Percentiles rank a stretch among this genome's conserved stretches.
Evolutionary conservation across 2,888 invertebrate genomes (phyloP).

Genomic region (Chromoteleia sp.): DNA sequence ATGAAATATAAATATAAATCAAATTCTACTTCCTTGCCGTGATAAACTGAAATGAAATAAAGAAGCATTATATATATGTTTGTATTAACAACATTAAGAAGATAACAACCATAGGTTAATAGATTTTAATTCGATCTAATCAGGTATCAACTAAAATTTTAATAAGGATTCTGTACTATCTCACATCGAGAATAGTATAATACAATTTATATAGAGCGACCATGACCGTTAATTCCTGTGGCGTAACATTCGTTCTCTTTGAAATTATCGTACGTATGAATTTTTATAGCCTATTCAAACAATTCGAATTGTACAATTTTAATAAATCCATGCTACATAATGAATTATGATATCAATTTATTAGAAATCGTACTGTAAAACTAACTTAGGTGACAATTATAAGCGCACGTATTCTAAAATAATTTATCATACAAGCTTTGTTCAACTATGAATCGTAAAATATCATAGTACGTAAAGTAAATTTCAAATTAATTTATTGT

Average conservation of each 20-base stretch:
- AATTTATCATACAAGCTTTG: background rate
- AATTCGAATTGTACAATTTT: background rate
- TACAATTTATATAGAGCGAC: too few relatives aligned
- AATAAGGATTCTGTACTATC: too few relatives aligned
- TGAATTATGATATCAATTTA: background rate
- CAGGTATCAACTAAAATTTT: background rate
- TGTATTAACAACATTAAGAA: slow-evolving; percentile 4
- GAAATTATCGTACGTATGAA: background rate
- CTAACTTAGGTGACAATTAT: slow-evolving; percentile 1
- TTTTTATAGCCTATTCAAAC: background rate
- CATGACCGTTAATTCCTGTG: too few relatives aligned
- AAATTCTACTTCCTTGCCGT: too few relatives aligned
- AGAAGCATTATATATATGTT: too few relatives aligned
- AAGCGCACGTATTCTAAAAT: background rate
- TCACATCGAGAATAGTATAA: too few relatives aligned
- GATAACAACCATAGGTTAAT: background rate
- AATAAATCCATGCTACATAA: slow-evolving; percentile 12
- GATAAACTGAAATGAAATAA: too few relatives aligned
- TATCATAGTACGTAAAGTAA: too few relatives aligned
- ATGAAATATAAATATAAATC: too few relatives aligned
- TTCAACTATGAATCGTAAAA: too few relatives aligned
- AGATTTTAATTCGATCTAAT: background rate
- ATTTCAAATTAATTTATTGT: too few relatives aligned
- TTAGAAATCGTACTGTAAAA: background rate
- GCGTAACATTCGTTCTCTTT: too few relatives aligned